Conservation (phyloP, 2,797 vertebrate species). For the Vipera ursinii region DNA sequence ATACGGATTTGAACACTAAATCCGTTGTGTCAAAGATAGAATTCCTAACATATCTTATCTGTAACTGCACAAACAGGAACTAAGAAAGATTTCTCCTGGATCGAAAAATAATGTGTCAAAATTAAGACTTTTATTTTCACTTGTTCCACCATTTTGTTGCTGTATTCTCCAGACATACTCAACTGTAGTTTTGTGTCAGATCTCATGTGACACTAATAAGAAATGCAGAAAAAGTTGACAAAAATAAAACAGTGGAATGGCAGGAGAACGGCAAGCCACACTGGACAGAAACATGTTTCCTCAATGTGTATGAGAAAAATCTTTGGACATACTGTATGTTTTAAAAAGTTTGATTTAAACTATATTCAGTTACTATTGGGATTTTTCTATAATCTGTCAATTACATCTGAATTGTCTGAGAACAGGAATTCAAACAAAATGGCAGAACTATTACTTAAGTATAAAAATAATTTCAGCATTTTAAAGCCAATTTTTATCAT, state of each 20-base stretch:
- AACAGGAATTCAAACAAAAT: not conserved
- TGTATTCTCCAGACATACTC: not conserved
- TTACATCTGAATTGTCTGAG: not conserved
- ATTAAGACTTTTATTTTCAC: not conserved
- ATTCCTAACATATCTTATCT: not conserved
- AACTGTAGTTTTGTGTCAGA: not conserved
- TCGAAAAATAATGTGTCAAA: not conserved
- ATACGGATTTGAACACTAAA: not conserved
- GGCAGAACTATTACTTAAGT: not conserved
- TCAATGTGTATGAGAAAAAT: not conserved
- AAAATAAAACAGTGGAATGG: not conserved
- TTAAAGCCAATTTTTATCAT: not conserved
- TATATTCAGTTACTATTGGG: not conserved
- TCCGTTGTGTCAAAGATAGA: not conserved
- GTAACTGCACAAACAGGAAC: not conserved
- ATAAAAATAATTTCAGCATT: not conserved
- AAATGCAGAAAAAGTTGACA: not conserved
- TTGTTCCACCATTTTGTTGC: not conserved
- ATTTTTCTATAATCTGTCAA: not conserved
- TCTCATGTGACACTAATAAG: not conserved
- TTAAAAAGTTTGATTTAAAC: not conserved
- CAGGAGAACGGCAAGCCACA: not conserved
- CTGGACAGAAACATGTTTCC: not conserved
- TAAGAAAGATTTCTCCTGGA: not conserved
- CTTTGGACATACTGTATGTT: not conserved